Conservation (phyloP, 2,797 vertebrate species). For the Lagorchestes hirsutus region DNA sequence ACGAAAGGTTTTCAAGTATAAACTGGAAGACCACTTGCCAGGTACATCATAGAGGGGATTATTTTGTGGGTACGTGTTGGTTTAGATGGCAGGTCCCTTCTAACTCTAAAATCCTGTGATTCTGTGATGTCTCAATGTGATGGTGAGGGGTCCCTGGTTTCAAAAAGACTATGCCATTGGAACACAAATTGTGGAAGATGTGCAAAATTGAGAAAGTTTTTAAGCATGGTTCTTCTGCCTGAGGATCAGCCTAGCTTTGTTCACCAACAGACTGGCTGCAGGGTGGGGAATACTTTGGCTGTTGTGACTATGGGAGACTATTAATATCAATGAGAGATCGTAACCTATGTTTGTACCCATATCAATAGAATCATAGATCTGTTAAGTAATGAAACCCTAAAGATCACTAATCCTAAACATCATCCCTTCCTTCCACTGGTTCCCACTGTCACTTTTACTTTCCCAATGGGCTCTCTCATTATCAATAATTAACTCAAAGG, state of each 20-base stretch:
- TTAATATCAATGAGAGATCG: not conserved
- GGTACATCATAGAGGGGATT: too few relatives aligned
- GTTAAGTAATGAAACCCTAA: too few relatives aligned
- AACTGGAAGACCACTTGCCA: too few relatives aligned
- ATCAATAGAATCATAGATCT: too few relatives aligned
- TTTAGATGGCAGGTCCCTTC: not conserved
- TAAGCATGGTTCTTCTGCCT: not conserved
- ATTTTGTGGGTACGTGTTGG: not conserved
- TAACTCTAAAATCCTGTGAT: not conserved
- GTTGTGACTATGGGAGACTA: not conserved
- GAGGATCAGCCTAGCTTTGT: not conserved
- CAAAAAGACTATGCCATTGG: not conserved
- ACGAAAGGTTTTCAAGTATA: too few relatives aligned
- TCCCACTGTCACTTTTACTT: too few relatives aligned
- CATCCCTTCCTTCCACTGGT: not conserved
- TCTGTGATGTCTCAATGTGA: not conserved
- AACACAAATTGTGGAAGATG: not conserved
- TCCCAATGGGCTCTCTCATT: too few relatives aligned
- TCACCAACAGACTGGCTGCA: not conserved
- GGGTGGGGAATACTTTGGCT: not conserved
- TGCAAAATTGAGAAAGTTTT: not conserved
- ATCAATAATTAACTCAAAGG: too few relatives aligned
- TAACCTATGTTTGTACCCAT: not conserved
- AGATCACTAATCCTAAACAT: too few relatives aligned
- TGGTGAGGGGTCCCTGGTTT: not conserved